Evolutionary conservation across 2,113 vertebrate genomes (phyloP).

Genomic region (Larimichthys crocea): DNA sequence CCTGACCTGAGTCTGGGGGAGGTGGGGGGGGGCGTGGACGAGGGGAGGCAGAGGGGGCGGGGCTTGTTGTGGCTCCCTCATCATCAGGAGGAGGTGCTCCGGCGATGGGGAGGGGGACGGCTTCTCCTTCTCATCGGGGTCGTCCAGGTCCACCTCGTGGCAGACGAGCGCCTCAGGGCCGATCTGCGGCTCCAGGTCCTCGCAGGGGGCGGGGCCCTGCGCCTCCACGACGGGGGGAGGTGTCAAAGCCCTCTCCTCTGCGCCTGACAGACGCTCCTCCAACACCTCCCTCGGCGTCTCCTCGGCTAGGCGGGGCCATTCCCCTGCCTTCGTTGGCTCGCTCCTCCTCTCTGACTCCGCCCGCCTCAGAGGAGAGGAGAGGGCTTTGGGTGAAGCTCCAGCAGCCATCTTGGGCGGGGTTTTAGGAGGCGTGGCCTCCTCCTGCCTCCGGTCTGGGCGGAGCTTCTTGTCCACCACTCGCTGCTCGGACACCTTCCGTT

Average conservation of each 20-base stretch:
- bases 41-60: constrained; percentile 27
- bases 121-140: constrained; percentile 95
- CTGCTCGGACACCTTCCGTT: constrained; percentile 90
- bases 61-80: constrained; percentile 71
- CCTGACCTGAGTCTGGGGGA: constrained; percentile 57
- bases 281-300: not conserved
- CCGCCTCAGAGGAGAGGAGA: constrained; percentile 59
- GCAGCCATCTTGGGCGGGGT: constrained; percentile 73
- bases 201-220: not conserved
- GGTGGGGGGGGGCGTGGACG: constrained; percentile 47
- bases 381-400: constrained; percentile 6
- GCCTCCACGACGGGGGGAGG: constrained; percentile 84
- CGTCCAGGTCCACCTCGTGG: constrained; percentile 96
- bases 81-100: constrained; percentile 77
- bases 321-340: constrained; percentile 39
- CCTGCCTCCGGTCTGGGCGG: constrained; percentile 85
- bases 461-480: constrained; percentile 88
- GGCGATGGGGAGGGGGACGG: constrained; percentile 69
- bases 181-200: constrained; percentile 86
- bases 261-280: constrained; percentile 20
- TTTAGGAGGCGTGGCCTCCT: constrained; percentile 72
- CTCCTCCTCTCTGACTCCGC: constrained; percentile 70
- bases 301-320: constrained; percentile 27
- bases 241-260: constrained; percentile 80
- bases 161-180: constrained; percentile 94